phyloP scores from a whole-genome alignment of 2,797 vertebrate genomes.

The Mus minutoides region DNA sequence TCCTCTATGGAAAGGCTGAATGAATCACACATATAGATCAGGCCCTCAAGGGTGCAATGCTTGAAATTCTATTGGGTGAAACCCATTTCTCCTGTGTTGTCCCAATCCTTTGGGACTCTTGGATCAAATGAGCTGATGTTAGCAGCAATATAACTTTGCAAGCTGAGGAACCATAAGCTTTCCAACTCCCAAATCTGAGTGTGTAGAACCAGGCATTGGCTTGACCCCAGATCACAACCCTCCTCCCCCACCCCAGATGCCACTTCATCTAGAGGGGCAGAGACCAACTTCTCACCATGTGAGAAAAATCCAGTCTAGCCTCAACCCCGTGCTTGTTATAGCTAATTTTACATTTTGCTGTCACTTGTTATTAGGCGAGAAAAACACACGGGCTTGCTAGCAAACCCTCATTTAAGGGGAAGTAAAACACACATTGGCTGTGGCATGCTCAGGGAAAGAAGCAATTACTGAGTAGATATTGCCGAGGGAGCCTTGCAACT shows the following conservation, averaged over 20 bases:
- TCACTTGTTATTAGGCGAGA: constrained; percentile 75
- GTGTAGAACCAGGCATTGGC: background rate
- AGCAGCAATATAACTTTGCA: background rate
- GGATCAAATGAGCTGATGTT: background rate
- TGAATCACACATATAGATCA: constrained; percentile 6
- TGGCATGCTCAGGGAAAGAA: constrained; percentile 62
- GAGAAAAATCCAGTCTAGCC: constrained; percentile 39
- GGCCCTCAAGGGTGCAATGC: background rate
- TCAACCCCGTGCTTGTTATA: constrained; percentile 56
- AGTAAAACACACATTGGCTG: constrained; percentile 55
- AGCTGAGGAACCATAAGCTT: background rate
- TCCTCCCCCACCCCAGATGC: background rate
- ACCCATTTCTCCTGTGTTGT: constrained; percentile 1
- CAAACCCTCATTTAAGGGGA: constrained; percentile 76
- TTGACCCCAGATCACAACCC: background rate
- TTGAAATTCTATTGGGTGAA: constrained; percentile 54
- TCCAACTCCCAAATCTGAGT: background rate
- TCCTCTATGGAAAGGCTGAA: background rate
- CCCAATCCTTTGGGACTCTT: constrained; percentile 5
- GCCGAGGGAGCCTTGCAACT: constrained; percentile 10
- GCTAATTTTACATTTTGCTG: constrained; percentile 76
- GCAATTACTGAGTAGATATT: constrained; percentile 64
- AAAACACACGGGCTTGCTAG: constrained; percentile 69
- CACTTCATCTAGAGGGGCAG: background rate
- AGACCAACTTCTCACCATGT: constrained; percentile 46